Conservation (phyloP, 2,797 vertebrate species). For the Apodemus agrarius region DNA sequence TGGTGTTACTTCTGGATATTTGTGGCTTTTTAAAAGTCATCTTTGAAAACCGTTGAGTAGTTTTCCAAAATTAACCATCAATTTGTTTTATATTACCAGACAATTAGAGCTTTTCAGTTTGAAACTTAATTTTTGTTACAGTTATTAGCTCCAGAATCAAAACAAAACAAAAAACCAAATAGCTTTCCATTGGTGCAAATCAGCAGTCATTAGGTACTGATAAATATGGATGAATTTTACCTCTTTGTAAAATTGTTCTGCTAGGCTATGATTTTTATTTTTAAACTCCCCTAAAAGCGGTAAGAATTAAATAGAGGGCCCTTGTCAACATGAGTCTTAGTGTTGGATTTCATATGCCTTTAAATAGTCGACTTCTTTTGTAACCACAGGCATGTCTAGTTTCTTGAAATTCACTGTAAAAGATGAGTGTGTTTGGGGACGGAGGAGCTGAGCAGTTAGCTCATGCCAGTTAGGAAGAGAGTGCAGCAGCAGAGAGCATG, state of each 20-base stretch:
- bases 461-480: not conserved
- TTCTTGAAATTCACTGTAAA: not conserved
- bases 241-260: constrained; percentile 25
- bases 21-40: constrained; percentile 8
- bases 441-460: not conserved
- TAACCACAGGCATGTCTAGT: not conserved
- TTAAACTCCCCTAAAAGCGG: not conserved
- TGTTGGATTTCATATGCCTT: not conserved
- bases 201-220: constrained; percentile 13
- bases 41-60: constrained; percentile 23
- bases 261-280: not conserved
- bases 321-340: not conserved
- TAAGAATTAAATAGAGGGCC: constrained; percentile 22
- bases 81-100: constrained; percentile 40
- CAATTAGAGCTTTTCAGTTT: constrained; percentile 54
- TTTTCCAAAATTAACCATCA: constrained; percentile 43
- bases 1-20: constrained; percentile 45
- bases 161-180: not conserved
- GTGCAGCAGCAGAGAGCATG: not conserved
- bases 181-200: constrained; percentile 2
- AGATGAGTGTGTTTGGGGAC: not conserved
- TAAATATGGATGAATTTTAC: constrained; percentile 21
- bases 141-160: constrained; percentile 37
- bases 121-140: constrained; percentile 58
- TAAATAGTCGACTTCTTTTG: not conserved